A percentile compares a stretch with the other conserved stretches of the same genome.
These are phyloP conservation scores for Plagodis dolabraria DNA, from an alignment of 2,888 invertebrate species.

Conservation along the genomic window DNA sequence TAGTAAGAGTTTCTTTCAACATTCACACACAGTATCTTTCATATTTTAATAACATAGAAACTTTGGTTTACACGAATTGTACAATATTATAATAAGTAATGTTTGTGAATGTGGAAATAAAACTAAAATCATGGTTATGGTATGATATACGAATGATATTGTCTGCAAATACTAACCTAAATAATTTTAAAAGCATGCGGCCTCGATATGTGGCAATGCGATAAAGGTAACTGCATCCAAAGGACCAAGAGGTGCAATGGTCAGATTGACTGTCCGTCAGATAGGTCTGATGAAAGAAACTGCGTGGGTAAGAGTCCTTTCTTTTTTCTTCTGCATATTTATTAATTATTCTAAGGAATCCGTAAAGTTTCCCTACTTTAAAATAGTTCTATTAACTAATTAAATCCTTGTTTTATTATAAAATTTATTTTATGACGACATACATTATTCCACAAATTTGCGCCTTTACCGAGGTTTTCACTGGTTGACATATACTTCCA, in stretches of 20 bases:
- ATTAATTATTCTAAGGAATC: slow-evolving; percentile 6
- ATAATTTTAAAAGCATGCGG: slow-evolving; percentile 85
- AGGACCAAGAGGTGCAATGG: slow-evolving; percentile 87
- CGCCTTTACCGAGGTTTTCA: slow-evolving; percentile 8
- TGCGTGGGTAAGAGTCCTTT: slow-evolving; percentile 82
- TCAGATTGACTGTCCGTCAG: slow-evolving; percentile 88
- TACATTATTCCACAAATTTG: slow-evolving; percentile 1
- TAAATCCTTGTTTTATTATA: slow-evolving; percentile 5
- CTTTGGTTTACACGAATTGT: too few relatives aligned
- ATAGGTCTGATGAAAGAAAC: slow-evolving; percentile 89
- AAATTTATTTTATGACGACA: background rate
- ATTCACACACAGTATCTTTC: background rate
- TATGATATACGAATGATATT: background rate
- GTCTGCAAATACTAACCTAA: slow-evolving; percentile 35
- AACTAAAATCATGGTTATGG: too few relatives aligned
- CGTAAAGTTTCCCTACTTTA: slow-evolving; percentile 17
- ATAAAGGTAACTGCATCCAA: slow-evolving; percentile 87
- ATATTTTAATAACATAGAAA: too few relatives aligned
- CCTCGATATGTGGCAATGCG: slow-evolving; percentile 90
- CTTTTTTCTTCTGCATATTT: background rate
- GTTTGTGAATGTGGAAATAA: too few relatives aligned
- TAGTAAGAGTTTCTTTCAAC: slow-evolving; percentile 4
- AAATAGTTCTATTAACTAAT: slow-evolving; percentile 4
- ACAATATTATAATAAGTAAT: too few relatives aligned
- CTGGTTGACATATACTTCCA: slow-evolving; percentile 68